Conservation (phyloP, 53 echinoderm and acorn worm genomes). For the Antedon mediterranea region DNA sequence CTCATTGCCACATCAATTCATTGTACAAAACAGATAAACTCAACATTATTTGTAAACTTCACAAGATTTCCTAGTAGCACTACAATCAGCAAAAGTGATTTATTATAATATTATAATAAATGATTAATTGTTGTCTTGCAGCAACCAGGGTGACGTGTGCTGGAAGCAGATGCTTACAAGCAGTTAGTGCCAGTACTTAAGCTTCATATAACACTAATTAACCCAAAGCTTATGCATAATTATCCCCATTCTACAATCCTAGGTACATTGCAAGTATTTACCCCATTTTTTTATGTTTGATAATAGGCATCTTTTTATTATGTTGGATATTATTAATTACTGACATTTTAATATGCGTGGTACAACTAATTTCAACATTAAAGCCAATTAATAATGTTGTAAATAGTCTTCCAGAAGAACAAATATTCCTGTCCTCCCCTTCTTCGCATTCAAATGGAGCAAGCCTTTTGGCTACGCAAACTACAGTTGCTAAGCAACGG, state of each 20-base stretch:
- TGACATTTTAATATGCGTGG: not conserved
- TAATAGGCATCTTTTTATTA: not conserved
- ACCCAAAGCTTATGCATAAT: not conserved
- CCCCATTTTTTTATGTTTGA: too few relatives aligned
- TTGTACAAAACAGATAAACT: not conserved
- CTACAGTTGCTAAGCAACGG: not conserved
- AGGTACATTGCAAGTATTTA: not conserved
- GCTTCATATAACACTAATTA: not conserved
- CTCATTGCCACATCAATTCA: not conserved
- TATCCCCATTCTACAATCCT: not conserved
- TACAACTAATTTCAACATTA: not conserved
- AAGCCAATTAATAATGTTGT: not conserved
- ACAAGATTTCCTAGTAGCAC: not conserved
- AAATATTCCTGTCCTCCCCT: not conserved
- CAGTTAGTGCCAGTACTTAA: not conserved
- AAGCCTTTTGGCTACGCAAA: not conserved
- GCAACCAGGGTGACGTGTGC: not conserved
- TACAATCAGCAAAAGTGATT: too few relatives aligned
- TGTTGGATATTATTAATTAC: not conserved
- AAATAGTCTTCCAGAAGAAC: not conserved
- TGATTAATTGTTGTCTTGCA: too few relatives aligned
- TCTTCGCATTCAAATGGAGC: not conserved
- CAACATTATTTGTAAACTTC: not conserved
- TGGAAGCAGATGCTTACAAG: too few relatives aligned
- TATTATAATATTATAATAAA: not conserved